phyloP scores from a whole-genome alignment of 2,888 invertebrate genomes.

The Meghimatium bilineatum region DNA sequence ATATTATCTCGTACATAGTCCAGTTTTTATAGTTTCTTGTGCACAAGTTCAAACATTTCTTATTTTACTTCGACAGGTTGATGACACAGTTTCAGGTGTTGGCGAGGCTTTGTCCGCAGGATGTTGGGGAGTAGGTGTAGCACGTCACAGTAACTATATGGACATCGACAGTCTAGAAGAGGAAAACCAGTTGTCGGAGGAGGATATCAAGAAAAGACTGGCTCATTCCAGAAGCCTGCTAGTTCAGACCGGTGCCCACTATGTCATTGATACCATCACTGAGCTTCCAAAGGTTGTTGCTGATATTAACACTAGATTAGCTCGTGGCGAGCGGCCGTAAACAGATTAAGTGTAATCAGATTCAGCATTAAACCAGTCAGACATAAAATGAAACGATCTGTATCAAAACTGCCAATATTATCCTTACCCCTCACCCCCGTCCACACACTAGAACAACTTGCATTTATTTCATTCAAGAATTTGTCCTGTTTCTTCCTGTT shows the following conservation, averaged over 20 bases:
- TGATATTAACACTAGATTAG: slow-evolving; percentile 74
- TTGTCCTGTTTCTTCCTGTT: too few species aligned
- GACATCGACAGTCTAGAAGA: slow-evolving; percentile 72
- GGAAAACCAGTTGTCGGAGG: slow-evolving; percentile 60
- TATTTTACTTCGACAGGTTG: slow-evolving; percentile 63
- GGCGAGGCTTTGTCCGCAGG: slow-evolving; percentile 76
- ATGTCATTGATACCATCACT: slow-evolving; percentile 75
- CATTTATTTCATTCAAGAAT: too few species aligned
- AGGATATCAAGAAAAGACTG: slow-evolving; percentile 66
- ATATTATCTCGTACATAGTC: not conserved
- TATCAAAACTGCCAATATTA: too few species aligned
- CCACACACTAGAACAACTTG: too few species aligned
- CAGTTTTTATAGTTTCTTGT: too few species aligned
- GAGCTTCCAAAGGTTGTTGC: slow-evolving; percentile 74
- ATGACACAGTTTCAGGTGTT: slow-evolving; percentile 76
- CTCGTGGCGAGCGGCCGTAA: slow-evolving; percentile 72
- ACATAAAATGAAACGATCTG: too few species aligned
- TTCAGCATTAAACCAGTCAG: too few species aligned
- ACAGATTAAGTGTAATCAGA: too few species aligned
- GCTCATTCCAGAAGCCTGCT: slow-evolving; percentile 69
- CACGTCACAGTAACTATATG: slow-evolving; percentile 77
- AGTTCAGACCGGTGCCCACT: slow-evolving; percentile 75
- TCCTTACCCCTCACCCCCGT: too few species aligned
- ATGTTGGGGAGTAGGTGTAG: slow-evolving; percentile 77
- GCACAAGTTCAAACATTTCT: too few species aligned